Conservation (phyloP, 2,797 vertebrate genomes). For the Cirrhinus molitorella region DNA sequence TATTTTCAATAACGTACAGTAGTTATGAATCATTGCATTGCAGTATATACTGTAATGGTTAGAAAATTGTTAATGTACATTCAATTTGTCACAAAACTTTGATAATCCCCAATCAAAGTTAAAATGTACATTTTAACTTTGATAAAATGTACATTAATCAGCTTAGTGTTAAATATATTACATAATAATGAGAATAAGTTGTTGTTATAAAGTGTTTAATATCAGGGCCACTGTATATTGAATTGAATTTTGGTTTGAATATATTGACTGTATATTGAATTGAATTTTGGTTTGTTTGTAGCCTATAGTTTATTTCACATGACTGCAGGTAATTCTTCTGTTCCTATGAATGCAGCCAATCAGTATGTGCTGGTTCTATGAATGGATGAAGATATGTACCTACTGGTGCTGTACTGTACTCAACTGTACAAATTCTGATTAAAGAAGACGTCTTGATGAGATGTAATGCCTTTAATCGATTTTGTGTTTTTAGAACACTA, state of each 20-base stretch:
- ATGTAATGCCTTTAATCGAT: background rate
- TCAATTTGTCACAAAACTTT: no score
- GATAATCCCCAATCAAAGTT: no score
- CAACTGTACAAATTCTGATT: background rate
- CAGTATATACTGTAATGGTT: background rate
- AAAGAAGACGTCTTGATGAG: background rate
- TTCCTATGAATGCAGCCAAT: background rate
- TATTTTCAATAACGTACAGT: background rate
- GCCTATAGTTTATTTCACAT: background rate
- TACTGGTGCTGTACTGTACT: background rate
- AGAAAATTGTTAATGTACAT: background rate
- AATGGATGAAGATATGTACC: background rate
- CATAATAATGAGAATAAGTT: background rate
- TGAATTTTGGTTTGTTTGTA: slow-evolving; percentile 1
- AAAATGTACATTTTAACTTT: no score
- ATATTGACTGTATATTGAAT: no score
- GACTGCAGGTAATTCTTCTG: slow-evolving; percentile 2
- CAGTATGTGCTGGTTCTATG: slow-evolving; percentile 8
- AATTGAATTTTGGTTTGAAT: no score
- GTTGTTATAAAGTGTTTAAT: background rate
- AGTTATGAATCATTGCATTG: background rate
- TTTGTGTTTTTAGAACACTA: background rate
- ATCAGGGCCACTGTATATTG: background rate
- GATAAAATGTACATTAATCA: background rate
- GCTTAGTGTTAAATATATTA: background rate